phyloP scores from a whole-genome alignment of 1,140 invertebrate species.

The Oscheius sp. region DNA sequence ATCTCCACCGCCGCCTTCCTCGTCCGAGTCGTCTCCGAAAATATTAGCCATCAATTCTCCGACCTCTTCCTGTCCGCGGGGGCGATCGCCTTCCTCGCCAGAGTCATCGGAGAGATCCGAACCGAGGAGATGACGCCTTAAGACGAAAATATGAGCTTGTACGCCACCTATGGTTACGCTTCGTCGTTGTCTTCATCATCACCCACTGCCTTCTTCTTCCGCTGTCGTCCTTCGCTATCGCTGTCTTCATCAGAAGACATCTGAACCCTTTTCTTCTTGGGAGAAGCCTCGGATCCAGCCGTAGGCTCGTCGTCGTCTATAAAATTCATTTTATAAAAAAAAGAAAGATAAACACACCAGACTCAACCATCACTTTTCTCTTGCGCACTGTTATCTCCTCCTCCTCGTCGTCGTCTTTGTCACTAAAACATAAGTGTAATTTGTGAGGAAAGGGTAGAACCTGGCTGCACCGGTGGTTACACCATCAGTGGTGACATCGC shows the following conservation, averaged over 20 bases:
- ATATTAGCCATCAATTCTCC: conserved; percentile 44
- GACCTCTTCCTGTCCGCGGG: not conserved
- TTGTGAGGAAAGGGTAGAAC: too few relatives aligned
- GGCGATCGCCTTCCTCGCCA: not conserved
- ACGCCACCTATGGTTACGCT: not conserved
- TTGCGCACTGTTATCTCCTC: not conserved
- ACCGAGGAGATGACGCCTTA: not conserved
- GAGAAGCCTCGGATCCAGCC: not conserved
- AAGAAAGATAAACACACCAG: not conserved
- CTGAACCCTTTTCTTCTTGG: not conserved
- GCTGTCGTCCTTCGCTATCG: not conserved
- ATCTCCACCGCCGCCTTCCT: conserved; percentile 7
- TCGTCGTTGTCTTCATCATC: not conserved
- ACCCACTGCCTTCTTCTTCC: not conserved
- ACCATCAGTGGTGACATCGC: too few relatives aligned
- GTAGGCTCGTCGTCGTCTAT: not conserved
- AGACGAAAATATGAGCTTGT: not conserved
- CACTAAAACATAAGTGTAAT: not conserved
- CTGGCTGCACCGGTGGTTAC: too few relatives aligned
- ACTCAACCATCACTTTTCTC: not conserved
- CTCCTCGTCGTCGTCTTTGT: not conserved
- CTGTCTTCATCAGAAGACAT: not conserved
- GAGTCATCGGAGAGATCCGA: conserved; percentile 10
- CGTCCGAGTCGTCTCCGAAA: conserved; percentile 43
- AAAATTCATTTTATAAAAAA: not conserved